Evolutionary conservation across 2,113 vertebrate species (phyloP), one percentile per base, ranked within the genome.

Genomic region (Triplophysa rosa): DNA sequence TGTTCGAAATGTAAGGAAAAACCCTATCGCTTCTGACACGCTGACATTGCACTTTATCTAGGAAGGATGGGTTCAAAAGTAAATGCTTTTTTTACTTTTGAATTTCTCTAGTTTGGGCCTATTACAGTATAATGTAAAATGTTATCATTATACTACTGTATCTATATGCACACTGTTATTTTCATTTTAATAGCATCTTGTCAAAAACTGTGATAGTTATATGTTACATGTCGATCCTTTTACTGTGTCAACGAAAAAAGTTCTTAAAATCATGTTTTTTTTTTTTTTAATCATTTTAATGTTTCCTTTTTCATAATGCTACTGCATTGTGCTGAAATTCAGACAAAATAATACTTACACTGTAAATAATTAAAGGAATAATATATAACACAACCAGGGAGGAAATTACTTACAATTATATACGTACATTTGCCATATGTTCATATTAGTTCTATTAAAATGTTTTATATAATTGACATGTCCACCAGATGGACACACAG

Each of bases 351-450:
- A 42, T 72, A 23, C 37, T 59, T 42, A 9, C n/a, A 37, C 24
- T 21, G 19, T n/a, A 54, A 9, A 33, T 4, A 69, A 3, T 10
- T 54, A 33, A 23, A 71, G 56, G 52, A 21, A 12, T 26, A 69
- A 52, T 19, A 69, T 17, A 69, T 13, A 9, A 54, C 11, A n/a
- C 19, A 33, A 9, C 24, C 26, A 52, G 9, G 16, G 45, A 9
- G 26, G 49, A 12, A 69, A 52, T 29, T 12, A 69, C 67, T 78
- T 82, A 61, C 26, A n/a, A 8, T 66, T 23, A 82, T 21, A 61
- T n/a, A n/a, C n/a, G n/a, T 19, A 65, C 52, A 66, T 54, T 59
- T 72, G 6, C 61, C 56, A 33, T 8, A 16, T 24, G 17, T 16
- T 45, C 17, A 26, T 21, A 59, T 66, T 56, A 56, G 21, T 14